Evolutionary conservation across 2,797 vertebrate genomes (phyloP).

Genomic region (Danio albolineatus): DNA sequence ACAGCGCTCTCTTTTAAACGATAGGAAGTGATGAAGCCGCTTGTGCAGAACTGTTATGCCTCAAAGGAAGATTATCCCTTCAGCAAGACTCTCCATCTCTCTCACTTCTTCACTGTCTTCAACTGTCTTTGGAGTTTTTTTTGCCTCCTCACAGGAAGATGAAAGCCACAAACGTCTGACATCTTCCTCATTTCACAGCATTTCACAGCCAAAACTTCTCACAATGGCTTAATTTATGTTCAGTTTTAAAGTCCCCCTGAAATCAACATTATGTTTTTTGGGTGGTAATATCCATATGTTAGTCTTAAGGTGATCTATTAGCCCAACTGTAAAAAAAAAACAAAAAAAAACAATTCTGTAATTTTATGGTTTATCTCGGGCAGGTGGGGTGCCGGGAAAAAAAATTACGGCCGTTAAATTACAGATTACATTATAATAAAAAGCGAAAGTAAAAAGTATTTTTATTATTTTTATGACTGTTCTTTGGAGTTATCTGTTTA

Average conservation of each 20-base stretch:
- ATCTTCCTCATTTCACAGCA: slow-evolving; percentile 34
- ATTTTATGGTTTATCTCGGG: too few species aligned
- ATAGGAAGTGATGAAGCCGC: slow-evolving; percentile 25
- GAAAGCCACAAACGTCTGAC: slow-evolving; percentile 42
- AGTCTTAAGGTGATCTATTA: too few species aligned
- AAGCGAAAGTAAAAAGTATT: too few species aligned
- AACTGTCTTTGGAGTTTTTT: slow-evolving; percentile 35
- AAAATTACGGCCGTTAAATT: too few species aligned
- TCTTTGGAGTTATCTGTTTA: too few species aligned
- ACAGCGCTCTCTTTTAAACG: slow-evolving; percentile 48
- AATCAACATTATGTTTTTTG: too few species aligned
- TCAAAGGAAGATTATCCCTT: slow-evolving; percentile 46
- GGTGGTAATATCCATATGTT: too few species aligned
- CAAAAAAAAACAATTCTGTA: too few species aligned
- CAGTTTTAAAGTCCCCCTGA: background rate
- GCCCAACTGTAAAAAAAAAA: too few species aligned
- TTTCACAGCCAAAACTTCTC: slow-evolving; percentile 15
- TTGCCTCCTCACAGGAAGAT: slow-evolving; percentile 18
- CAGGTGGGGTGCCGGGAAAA: too few species aligned
- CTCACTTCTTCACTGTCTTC: slow-evolving; percentile 17
- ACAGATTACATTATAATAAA: too few species aligned
- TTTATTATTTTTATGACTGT: too few species aligned
- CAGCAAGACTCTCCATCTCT: slow-evolving; percentile 21
- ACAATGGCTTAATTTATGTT: slow-evolving; percentile 12
- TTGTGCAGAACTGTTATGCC: slow-evolving; percentile 35